phyloP scores from a whole-genome alignment of 2,797 vertebrate species.

The Urosaurus nigricauda region DNA sequence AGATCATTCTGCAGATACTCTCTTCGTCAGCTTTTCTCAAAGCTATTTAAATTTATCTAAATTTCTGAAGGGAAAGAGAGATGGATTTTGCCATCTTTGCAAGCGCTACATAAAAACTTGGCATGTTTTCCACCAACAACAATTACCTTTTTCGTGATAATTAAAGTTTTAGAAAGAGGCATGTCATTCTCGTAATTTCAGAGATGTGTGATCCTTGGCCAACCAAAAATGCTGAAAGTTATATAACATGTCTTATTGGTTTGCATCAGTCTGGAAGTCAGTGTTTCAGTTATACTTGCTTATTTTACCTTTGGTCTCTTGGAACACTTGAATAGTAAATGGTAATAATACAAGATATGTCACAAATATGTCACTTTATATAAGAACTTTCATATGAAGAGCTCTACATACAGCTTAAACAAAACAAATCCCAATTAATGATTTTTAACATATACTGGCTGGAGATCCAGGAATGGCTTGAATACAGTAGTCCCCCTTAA shows the following conservation, averaged over 20 bases:
- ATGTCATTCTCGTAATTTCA: constrained; percentile 58
- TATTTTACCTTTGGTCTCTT: not conserved
- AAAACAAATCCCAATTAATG: not conserved
- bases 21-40: not conserved
- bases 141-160: constrained; percentile 63
- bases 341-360: not conserved
- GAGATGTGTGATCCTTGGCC: constrained; percentile 62
- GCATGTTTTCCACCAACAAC: constrained; percentile 36
- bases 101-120: constrained; percentile 23
- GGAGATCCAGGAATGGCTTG: not conserved
- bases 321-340: constrained; percentile 22
- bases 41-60: not conserved
- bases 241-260: constrained; percentile 55
- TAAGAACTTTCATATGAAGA: not conserved
- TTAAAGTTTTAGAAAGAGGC: constrained; percentile 64
- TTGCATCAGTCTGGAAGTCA: constrained; percentile 35
- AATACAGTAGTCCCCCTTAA: not conserved
- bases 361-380: not conserved
- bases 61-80: not conserved
- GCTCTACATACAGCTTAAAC: not conserved
- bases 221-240: constrained; percentile 36
- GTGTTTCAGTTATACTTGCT: not conserved
- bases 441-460: not conserved
- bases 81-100: constrained; percentile 1
- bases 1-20: not conserved